Evolutionary conservation across 2,797 vertebrate species (phyloP).

Genomic region (Taenioides sp.): DNA sequence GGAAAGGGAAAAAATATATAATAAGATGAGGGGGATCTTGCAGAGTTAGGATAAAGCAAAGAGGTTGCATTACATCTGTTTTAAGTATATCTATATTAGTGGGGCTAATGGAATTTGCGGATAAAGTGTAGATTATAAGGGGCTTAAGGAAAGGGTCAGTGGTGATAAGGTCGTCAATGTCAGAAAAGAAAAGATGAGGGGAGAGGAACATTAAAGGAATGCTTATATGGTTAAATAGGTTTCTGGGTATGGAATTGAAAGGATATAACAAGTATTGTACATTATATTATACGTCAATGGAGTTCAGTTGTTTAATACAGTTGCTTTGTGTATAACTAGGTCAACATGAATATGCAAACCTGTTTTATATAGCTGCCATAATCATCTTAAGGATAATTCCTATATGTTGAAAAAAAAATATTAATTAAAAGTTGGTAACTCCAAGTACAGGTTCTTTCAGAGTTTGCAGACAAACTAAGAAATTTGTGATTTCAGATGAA

Average conservation of each 20-base stretch:
- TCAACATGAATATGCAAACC: neutral
- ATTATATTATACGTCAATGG: neutral
- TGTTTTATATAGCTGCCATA: neutral
- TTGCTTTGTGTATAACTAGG: neutral
- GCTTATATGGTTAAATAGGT: neutral
- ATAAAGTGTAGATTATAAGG: constrained; percentile 1
- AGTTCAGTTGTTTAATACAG: neutral
- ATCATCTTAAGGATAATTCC: neutral
- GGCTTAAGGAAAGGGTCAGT: constrained; percentile 22
- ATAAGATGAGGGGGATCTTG: constrained; percentile 17
- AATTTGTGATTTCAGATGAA: too few relatives aligned
- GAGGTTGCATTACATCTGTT: constrained; percentile 49
- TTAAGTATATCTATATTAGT: constrained; percentile 30
- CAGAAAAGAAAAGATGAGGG: neutral
- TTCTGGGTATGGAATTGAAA: neutral
- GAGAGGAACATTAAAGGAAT: neutral
- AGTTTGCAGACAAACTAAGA: neutral
- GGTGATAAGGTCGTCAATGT: constrained; percentile 10
- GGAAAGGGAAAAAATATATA: constrained; percentile 17
- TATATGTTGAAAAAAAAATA: neutral
- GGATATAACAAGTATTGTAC: neutral
- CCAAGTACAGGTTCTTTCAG: neutral
- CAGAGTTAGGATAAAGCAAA: constrained; percentile 28
- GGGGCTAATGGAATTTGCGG: constrained; percentile 8
- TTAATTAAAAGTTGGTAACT: neutral